phyloP scores from a whole-genome alignment of 2,797 vertebrate genomes.

The Eremophila alpestris region DNA sequence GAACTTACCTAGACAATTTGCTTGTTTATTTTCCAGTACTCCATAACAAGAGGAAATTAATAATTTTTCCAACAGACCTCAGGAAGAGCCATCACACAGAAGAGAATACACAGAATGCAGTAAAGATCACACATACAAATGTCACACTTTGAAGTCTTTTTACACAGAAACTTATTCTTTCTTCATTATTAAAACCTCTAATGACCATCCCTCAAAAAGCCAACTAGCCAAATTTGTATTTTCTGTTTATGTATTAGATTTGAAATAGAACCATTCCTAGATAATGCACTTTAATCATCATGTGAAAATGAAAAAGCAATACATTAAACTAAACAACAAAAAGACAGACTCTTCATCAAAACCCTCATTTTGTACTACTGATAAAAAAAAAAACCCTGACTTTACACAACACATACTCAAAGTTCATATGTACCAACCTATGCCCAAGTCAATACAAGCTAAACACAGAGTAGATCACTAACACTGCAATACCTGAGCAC shows the following conservation, averaged over 20 bases:
- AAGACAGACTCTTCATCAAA: background rate
- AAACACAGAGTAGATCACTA: background rate
- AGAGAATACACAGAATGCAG: background rate
- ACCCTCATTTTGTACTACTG: background rate
- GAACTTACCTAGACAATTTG: background rate
- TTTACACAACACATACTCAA: background rate
- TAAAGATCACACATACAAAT: background rate
- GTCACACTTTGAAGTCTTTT: background rate
- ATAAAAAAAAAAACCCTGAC: background rate
- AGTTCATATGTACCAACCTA: background rate
- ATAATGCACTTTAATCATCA: background rate
- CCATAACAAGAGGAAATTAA: background rate
- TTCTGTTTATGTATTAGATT: background rate
- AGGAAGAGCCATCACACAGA: background rate
- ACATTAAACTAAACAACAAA: background rate
- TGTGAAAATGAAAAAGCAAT: background rate
- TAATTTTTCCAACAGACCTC: background rate
- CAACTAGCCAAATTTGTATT: background rate
- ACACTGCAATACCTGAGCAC: background rate
- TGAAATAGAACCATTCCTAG: background rate
- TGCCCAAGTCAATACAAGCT: background rate
- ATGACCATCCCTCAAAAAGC: background rate
- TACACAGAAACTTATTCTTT: background rate
- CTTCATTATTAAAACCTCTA: background rate
- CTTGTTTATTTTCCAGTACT: background rate